These are phyloP conservation scores for Periophthalmodon schlosseri DNA, from an alignment of 2,113 vertebrate species.

Conservation along the genomic window DNA sequence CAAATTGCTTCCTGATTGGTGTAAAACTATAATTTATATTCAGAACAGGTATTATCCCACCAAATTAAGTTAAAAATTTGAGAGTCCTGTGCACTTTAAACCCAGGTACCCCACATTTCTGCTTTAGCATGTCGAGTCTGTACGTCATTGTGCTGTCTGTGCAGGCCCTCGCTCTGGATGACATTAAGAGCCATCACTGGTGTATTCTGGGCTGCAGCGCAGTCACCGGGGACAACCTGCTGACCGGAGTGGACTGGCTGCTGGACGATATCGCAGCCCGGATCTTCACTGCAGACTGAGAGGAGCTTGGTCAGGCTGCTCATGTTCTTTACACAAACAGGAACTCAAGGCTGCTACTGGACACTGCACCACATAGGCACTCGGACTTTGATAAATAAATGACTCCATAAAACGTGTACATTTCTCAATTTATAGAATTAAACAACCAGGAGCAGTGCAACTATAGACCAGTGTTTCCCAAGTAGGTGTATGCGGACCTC, in stretches of 20 bases:
- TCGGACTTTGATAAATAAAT: background rate
- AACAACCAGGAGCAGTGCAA: too few species aligned
- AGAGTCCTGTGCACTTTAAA: too few species aligned
- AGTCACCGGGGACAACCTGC: constrained; percentile 86
- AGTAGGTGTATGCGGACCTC: too few species aligned
- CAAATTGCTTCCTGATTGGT: too few species aligned
- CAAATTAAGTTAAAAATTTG: too few species aligned
- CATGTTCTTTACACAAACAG: background rate
- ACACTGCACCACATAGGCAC: background rate
- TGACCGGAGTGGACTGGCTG: constrained; percentile 85
- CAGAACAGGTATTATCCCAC: too few species aligned
- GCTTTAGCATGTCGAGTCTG: too few species aligned
- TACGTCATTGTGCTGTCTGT: background rate
- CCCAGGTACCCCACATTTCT: too few species aligned
- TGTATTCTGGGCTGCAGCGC: constrained; percentile 89
- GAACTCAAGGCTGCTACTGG: background rate
- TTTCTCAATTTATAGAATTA: too few species aligned
- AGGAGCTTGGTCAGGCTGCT: background rate
- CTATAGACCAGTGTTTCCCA: too few species aligned
- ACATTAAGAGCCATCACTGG: constrained; percentile 90
- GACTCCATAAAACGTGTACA: background rate
- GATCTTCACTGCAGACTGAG: constrained; percentile 75
- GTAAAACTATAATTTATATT: too few species aligned
- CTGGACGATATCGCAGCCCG: constrained; percentile 76
- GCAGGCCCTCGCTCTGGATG: constrained; percentile 82